Evolutionary conservation across 2,113 vertebrate species (phyloP).

Genomic region (Vicugna pacos): DNA sequence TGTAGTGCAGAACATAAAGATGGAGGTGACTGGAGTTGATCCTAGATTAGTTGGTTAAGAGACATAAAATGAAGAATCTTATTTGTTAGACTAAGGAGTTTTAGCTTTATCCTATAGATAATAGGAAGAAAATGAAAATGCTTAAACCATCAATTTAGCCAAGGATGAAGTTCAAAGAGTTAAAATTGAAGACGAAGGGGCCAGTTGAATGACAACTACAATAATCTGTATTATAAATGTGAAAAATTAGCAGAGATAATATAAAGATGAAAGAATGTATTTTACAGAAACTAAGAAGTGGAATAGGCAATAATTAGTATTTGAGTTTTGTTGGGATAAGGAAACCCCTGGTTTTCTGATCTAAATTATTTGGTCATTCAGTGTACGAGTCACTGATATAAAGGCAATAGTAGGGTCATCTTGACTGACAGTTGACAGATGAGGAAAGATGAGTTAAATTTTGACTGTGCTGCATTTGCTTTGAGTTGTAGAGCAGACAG

Average conservation of each 20-base stretch:
- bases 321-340: neutral
- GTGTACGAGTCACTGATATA: neutral
- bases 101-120: neutral
- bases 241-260: neutral
- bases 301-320: neutral
- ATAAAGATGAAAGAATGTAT: neutral
- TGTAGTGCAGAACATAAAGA: neutral
- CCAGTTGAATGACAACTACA: accelerated
- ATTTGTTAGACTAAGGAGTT: neutral
- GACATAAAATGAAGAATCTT: neutral
- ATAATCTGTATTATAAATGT: neutral
- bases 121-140: neutral
- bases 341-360: accelerated
- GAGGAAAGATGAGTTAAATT: neutral
- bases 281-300: neutral
- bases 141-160: neutral
- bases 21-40: neutral
- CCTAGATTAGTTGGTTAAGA: neutral
- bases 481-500: neutral
- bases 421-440: neutral
- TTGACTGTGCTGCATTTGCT: neutral
- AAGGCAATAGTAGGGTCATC: neutral
- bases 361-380: neutral
- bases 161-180: neutral
- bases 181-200: neutral